phyloP scores from a whole-genome alignment of 2,888 invertebrate genomes.

The Tigriopus californicus region DNA sequence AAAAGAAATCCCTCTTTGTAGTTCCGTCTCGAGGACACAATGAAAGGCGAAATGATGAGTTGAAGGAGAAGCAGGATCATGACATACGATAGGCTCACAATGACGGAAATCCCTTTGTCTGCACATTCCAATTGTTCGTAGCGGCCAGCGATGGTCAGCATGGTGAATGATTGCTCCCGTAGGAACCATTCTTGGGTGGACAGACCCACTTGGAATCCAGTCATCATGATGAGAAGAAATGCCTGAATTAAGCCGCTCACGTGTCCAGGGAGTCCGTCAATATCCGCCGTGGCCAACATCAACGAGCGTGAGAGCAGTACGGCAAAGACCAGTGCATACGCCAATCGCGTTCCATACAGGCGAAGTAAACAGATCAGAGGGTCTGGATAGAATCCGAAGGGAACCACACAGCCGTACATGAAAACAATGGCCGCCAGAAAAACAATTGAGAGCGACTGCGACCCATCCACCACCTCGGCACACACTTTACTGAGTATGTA shows the following conservation, averaged over 20 bases:
- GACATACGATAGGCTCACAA: conserved; percentile 40
- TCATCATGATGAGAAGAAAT: conserved; percentile 31
- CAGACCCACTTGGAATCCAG: conserved; percentile 24
- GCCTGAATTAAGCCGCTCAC: conserved; percentile 48
- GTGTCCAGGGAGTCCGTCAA: conserved; percentile 46
- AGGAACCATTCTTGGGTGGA: neutral
- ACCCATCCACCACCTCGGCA: conserved; percentile 43
- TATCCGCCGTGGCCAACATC: conserved; percentile 44
- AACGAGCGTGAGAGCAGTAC: conserved; percentile 42
- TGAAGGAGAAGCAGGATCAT: conserved; percentile 38
- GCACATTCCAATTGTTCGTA: conserved; percentile 31
- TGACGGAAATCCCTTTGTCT: conserved; percentile 32
- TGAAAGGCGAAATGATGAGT: conserved; percentile 39
- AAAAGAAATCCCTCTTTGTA: conserved; percentile 41
- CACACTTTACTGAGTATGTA: neutral
- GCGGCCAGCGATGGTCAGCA: neutral
- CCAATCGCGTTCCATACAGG: conserved; percentile 38
- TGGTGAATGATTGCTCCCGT: neutral
- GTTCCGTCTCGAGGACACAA: conserved; percentile 43
- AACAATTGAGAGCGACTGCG: conserved; percentile 35
- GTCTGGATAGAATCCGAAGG: conserved; percentile 27
- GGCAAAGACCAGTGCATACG: conserved; percentile 43
- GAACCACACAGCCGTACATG: conserved; percentile 29
- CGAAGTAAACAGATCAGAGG: conserved; percentile 35
- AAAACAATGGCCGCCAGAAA: conserved; percentile 30